Percentiles rank a stretch among this genome's conserved stretches.
Conservation (phyloP, 2,797 vertebrate genomes). For the Sebastes hopkinsi region DNA sequence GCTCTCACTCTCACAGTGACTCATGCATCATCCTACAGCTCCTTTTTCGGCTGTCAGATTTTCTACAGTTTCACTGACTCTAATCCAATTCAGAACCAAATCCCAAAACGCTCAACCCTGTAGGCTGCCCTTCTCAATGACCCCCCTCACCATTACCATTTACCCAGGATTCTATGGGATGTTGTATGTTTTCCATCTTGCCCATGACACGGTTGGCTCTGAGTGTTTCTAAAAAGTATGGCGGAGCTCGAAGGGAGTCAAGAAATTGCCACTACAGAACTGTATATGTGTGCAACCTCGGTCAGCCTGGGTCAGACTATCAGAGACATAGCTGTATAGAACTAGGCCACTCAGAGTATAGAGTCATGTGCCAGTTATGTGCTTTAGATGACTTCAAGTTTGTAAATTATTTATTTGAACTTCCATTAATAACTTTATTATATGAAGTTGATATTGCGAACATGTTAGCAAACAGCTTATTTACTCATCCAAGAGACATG, state of each 20-base stretch:
- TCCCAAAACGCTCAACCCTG: slow-evolving; percentile 65
- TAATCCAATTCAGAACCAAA: slow-evolving; percentile 73
- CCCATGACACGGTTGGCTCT: slow-evolving; percentile 33
- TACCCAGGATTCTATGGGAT: slow-evolving; percentile 53
- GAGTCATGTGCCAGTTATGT: not conserved
- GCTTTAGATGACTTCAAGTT: not conserved
- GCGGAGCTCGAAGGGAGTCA: slow-evolving; percentile 16
- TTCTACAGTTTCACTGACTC: slow-evolving; percentile 66
- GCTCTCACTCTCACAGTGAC: slow-evolving; percentile 49
- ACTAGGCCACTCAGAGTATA: not conserved
- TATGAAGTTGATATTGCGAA: not conserved
- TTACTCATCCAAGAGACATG: not conserved
- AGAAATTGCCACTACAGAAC: slow-evolving; percentile 4
- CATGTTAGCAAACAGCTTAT: not conserved
- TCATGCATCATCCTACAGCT: slow-evolving; percentile 67
- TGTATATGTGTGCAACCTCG: slow-evolving; percentile 7
- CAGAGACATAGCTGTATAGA: not conserved
- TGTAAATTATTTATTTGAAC: not conserved
- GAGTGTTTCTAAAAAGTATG: slow-evolving; percentile 53
- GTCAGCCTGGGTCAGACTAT: slow-evolving; percentile 32
- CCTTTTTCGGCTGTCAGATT: slow-evolving; percentile 64
- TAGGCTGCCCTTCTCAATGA: slow-evolving; percentile 66
- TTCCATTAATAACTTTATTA: not conserved
- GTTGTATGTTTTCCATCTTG: slow-evolving; percentile 34
- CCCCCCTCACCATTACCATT: slow-evolving; percentile 54